Conservation (phyloP, 2,888 invertebrate species). For the Cryptus armator region DNA sequence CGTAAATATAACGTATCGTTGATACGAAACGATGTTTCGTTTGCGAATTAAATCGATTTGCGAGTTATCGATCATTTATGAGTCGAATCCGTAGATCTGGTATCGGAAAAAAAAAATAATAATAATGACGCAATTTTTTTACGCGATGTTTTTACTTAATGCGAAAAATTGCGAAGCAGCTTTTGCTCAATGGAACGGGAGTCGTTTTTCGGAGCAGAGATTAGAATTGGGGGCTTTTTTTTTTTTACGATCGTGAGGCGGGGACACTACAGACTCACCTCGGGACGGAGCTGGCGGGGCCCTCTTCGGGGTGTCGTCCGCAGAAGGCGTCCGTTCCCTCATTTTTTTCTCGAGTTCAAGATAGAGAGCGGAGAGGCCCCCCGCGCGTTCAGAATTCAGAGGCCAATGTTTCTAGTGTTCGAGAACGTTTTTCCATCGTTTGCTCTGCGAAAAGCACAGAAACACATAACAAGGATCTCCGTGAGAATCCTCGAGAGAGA, state of each 20-base stretch:
- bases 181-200: too few species aligned
- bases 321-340: slow-evolving; percentile 84
- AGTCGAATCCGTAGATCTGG: neutral
- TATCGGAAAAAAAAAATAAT: too few species aligned
- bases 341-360: slow-evolving; percentile 75
- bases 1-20: neutral
- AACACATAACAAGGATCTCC: slow-evolving; percentile 49
- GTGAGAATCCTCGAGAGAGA: slow-evolving; percentile 50
- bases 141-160: too few species aligned
- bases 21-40: neutral
- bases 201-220: too few species aligned
- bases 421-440: slow-evolving; percentile 73
- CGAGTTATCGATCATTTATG: neutral
- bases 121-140: too few species aligned
- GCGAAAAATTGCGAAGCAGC: too few species aligned
- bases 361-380: slow-evolving; percentile 29
- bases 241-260: slow-evolving; percentile 5
- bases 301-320: slow-evolving; percentile 84
- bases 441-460: slow-evolving; percentile 77
- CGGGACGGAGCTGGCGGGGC: slow-evolving; percentile 83
- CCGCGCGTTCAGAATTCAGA: slow-evolving; percentile 72
- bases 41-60: neutral
- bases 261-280: slow-evolving; percentile 78
- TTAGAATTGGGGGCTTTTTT: too few species aligned
- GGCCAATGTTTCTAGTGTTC: slow-evolving; percentile 78